Base-by-base conservation (phyloP, 2,797 vertebrate species). In the Anisognathus igniventris region DNA sequence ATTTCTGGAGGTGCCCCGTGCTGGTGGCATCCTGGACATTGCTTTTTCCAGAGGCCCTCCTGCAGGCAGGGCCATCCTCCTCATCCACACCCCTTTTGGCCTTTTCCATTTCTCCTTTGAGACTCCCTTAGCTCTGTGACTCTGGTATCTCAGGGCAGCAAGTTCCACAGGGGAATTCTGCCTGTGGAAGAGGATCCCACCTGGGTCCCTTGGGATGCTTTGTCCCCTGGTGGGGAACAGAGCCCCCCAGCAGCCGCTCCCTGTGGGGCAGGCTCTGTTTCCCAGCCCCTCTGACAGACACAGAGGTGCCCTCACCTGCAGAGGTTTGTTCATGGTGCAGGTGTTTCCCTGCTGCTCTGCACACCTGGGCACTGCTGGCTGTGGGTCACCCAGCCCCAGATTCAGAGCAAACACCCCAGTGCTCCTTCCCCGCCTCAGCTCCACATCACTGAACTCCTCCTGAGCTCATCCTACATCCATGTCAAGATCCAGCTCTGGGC, bases 321-420 rank as follows among this genome's bases (percentile, higher is more conserved):
- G 54, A 44, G 37, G 6, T 22, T n/a, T 44, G 10, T 14, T 33
- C 37, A 2, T 3, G 39, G 39, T 30, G 39, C 54, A 8, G 19
- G 11, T 12, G 3, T 37, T 65, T 78, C 51, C 7, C 1, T 0
- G 2, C 66, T 31, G 42, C 22, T 67, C 35, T 17, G 33, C 66
- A 20, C 62, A 61, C 9, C 28, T 37, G 44, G 47, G 27, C 1
- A 2, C 33, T 53, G 33, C 24, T 9, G 10, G 12, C 40, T 73
- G 30, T 12, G 24, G 30, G n/a, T 68, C 53, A 30, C 39, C 20
- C 47, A 73, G 82, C 19, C 19, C 17, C 24, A 47, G 17, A 8
- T 9, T 45, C 31, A 28, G 8, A 15, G 44, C 33, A 72, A 56
- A 64, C 5, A 39, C 2, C 12, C 15, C 5, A 6, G 10, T 11